Percentiles rank a stretch among this genome's conserved stretches.
These are phyloP conservation scores for Pollenia angustigena DNA, from an alignment of 2,888 invertebrate species.

Conservation along the genomic window DNA sequence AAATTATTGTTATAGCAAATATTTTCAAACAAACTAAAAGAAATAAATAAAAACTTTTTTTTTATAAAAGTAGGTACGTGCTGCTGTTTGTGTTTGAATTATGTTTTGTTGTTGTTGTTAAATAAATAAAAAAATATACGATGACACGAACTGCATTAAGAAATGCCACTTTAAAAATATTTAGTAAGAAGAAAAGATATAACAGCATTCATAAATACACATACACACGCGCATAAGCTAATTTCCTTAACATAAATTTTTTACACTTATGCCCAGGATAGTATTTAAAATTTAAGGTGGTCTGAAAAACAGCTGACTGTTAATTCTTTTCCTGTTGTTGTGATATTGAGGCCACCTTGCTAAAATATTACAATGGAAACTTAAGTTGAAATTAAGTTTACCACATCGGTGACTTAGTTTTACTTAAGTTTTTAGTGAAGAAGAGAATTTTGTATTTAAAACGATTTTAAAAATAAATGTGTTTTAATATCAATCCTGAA, in stretches of 20 bases:
- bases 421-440: too few relatives aligned
- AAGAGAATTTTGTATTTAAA: too few relatives aligned
- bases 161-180: constrained; percentile 17
- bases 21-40: constrained; percentile 17
- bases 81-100: constrained; percentile 39
- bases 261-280: too few relatives aligned
- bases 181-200: constrained; percentile 3
- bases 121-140: constrained; percentile 21
- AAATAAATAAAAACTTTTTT: constrained; percentile 4
- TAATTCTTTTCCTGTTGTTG: too few relatives aligned
- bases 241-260: background rate
- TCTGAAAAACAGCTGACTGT: too few relatives aligned
- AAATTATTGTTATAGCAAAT: constrained; percentile 48
- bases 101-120: constrained; percentile 33
- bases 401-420: too few relatives aligned
- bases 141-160: constrained; percentile 39
- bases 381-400: too few relatives aligned
- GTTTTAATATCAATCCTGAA: too few relatives aligned
- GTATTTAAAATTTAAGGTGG: too few relatives aligned
- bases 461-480: too few relatives aligned
- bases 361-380: too few relatives aligned
- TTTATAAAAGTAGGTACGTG: background rate
- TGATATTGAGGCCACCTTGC: too few relatives aligned
- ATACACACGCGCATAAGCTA: background rate
- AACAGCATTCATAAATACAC: background rate